Evolutionary conservation across 2,113 vertebrate species (phyloP).

Genomic region (Trogon melanurus): DNA sequence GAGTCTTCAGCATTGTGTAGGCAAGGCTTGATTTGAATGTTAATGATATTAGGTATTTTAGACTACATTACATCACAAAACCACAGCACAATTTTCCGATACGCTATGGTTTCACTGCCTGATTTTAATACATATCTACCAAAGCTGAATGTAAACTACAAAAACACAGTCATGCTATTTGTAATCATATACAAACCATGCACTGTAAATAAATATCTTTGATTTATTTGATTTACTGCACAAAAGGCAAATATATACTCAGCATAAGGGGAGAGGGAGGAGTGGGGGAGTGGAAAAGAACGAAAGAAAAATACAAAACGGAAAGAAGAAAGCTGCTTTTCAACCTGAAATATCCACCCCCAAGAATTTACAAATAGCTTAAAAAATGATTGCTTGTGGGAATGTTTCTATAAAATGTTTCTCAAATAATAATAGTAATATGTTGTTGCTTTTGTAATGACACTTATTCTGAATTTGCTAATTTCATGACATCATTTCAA

Average conservation of each 20-base stretch:
- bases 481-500: not conserved
- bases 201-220: not conserved
- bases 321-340: not conserved
- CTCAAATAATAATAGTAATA: not conserved
- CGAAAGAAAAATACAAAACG: not conserved
- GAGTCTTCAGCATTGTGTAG: conserved; percentile 5
- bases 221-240: not conserved
- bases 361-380: not conserved
- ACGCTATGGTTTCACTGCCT: not conserved
- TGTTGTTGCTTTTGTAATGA: not conserved
- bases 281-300: rapidly evolving
- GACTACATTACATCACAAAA: not conserved
- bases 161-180: not conserved
- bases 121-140: not conserved
- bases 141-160: not conserved
- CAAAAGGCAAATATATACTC: not conserved
- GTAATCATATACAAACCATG: not conserved
- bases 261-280: not conserved
- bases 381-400: not conserved
- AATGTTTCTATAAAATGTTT: not conserved
- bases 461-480: not conserved
- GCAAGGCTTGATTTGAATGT: conserved; percentile 3
- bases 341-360: not conserved
- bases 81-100: not conserved
- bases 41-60: conserved; percentile 10